Evolutionary conservation across 2,888 invertebrate species (phyloP).

Genomic region (Apodemia hepburni): DNA sequence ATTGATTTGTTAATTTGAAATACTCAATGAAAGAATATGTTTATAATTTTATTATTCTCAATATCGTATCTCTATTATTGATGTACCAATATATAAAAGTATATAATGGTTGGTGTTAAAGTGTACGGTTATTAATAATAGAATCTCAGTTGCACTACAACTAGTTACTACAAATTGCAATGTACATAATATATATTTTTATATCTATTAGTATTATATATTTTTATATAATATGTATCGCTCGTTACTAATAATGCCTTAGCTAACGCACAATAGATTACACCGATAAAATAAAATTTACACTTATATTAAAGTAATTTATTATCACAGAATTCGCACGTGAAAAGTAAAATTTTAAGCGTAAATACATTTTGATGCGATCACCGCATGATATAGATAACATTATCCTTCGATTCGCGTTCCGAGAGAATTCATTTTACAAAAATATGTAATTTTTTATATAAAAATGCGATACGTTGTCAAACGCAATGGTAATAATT

Average conservation of each 20-base stretch:
- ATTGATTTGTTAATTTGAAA: too few species aligned
- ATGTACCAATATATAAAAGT: too few species aligned
- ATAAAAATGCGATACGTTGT: too few species aligned
- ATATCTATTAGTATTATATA: background rate
- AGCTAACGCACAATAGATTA: conserved; percentile 10
- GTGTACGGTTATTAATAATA: background rate
- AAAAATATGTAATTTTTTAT: too few species aligned
- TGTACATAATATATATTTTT: conserved; percentile 10
- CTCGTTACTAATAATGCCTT: conserved; percentile 3
- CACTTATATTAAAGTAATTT: background rate
- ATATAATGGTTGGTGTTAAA: too few species aligned
- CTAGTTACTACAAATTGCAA: background rate
- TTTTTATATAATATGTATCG: conserved; percentile 9
- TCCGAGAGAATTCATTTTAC: too few species aligned
- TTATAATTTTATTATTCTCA: too few species aligned
- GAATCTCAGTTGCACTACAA: background rate
- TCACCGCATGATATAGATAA: too few species aligned
- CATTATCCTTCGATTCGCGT: too few species aligned
- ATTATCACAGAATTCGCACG: background rate
- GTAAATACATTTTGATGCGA: background rate
- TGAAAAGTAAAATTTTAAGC: background rate
- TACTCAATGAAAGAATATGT: too few species aligned
- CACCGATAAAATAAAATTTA: background rate
- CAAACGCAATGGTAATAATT: too few species aligned
- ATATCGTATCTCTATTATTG: too few species aligned